Base-by-base conservation (phyloP, 1,140 invertebrate genomes). In the Drosophila insularis region DNA sequence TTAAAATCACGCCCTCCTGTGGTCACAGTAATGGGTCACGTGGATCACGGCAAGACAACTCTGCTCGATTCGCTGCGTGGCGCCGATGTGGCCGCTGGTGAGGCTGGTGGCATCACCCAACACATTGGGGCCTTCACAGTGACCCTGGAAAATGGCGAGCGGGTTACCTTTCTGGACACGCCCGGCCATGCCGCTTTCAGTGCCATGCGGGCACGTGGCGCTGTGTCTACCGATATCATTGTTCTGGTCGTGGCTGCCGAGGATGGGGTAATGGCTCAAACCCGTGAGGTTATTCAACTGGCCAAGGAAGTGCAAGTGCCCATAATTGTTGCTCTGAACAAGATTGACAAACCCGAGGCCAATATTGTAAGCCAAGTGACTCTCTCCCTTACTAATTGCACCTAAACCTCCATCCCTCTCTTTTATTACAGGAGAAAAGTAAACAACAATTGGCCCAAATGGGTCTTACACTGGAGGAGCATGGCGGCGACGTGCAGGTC, bases 91-190 rank as follows among this genome's bases (percentile, higher is more conserved):
- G 98, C 98, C 0, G 94, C 96, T 17, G 93, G 95, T 39, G 99
- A 99, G 93, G 99, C 98, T 93, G 99, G 99, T n/a, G 99, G 99
- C 14, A 99, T 99, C 50, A 99, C 99, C 0, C 99, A 99, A 92
- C 98, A 99, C 92, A 99, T 99, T 91, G 99, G 99, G 71, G 99
- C 99, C 37, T 99, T 99, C 93, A 96, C 96, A 90, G 96, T 97
- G 17, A 93, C 92, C 23, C 85, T 97, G 39, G 80, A 94, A n/a
- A 94, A 93, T 46, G 95, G 95, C 1, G 95, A 97, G 53, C 93
- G 90, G 54, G 95, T 99, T 37, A 99, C 98, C 7, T 99, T 99
- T 93, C 91, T 99, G 61, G 99, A 99, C 92, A 99, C 99, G n/a
- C 99, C 99, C n/a, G 99, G 99, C 0, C 99, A 99, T 94, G 98